Evolutionary conservation across 2,113 vertebrate species (phyloP), one percentile per base, ranked within the genome.

Genomic region (Hypanus sabinus): DNA sequence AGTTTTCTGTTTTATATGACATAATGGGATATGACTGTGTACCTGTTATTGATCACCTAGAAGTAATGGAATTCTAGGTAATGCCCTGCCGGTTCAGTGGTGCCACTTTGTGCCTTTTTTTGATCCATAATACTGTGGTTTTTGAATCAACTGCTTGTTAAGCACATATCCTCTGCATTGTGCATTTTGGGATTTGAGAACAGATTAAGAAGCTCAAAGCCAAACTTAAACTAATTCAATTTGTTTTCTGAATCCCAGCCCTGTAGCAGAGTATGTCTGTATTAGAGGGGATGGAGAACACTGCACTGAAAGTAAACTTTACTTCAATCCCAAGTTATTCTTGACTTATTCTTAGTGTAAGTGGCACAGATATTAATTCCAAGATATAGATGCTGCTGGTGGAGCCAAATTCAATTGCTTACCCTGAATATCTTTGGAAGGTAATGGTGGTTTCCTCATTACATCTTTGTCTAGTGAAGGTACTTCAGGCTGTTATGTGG

Each of bases 41-140:
- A 62, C 57, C 57, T 88, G 83, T 62, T 88, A 87, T 87, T 87
- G 83, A 60, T 87, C 83, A 88, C 27, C 55, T 30, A n/a, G 83
- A 90, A 90, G 60, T 65, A 90, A 90, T 65, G 60, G 7, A 62
- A 60, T 68, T 90, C 30, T 16, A 90, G 57, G 83, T 62, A 88
- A 88, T 88, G 57, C 14, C 16, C 27, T 65, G 85, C 9, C 18
- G 85, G 60, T 11, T 90, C 7, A 33, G 60, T 90, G 62, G 62
- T 90, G 60, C 57, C 83, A n/a, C 83, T 62, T 16, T 60, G 27
- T 27, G 24, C 27, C n/a, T 30, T 65, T 60, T 88, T 46, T 90
- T n/a, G 85, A 65, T 90, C 30, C 14, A 90, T 30, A 33, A 60
- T 68, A 90, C 16, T 20, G n/a, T 8, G 8, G 85, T 60, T 60